A percentile compares a stretch with the other conserved stretches of the same genome.
Conservation (phyloP, 2,797 vertebrate species). For the Rhinophrynus dorsalis region DNA sequence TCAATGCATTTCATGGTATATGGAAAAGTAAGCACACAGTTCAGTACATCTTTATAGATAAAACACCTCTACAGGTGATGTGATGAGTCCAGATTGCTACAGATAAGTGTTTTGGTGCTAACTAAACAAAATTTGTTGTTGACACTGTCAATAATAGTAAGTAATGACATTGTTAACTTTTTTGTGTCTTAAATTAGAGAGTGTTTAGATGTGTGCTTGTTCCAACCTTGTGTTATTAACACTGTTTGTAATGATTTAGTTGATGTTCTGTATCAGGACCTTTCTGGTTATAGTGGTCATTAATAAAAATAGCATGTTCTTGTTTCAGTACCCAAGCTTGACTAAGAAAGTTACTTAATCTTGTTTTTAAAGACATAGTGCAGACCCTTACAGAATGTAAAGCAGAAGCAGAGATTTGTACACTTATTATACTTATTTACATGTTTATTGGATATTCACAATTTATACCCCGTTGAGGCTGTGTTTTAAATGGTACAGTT, state of each 20-base stretch:
- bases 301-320: slow-evolving; percentile 8
- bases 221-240: neutral
- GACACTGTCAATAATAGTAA: neutral
- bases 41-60: neutral
- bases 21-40: neutral
- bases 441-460: no score
- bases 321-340: slow-evolving; percentile 3
- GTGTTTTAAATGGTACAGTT: no score
- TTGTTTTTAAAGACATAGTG: neutral
- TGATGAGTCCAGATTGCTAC: neutral
- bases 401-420: neutral
- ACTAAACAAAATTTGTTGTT: slow-evolving; percentile 19
- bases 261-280: slow-evolving; percentile 2
- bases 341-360: neutral
- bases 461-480: no score
- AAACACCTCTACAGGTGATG: neutral
- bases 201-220: neutral
- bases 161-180: slow-evolving; percentile 14
- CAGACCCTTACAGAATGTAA: neutral
- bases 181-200: neutral
- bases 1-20: neutral
- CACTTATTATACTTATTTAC: neutral
- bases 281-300: slow-evolving; percentile 2
- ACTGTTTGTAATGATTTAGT: slow-evolving; percentile 5
- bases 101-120: slow-evolving; percentile 6